Evolutionary conservation across 1,140 invertebrate genomes (phyloP).

Genomic region (Drosophila setifemur): DNA sequence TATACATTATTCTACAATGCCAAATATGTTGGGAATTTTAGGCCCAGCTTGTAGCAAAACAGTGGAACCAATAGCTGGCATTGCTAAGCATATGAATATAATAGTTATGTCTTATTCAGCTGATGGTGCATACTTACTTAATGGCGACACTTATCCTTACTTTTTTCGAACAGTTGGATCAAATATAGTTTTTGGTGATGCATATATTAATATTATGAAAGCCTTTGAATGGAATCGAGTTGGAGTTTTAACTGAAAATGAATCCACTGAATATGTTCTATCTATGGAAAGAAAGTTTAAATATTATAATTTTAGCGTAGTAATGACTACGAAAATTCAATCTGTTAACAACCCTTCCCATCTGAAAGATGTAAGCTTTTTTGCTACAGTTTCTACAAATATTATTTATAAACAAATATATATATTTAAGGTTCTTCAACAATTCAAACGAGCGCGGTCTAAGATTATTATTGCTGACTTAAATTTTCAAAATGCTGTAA

Average conservation of each 20-base stretch:
- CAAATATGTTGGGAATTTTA: slow-evolving; percentile 87
- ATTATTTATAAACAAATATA: neutral
- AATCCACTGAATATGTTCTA: slow-evolving; percentile 91
- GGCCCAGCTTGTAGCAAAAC: slow-evolving; percentile 94
- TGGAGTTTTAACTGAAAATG: slow-evolving; percentile 90
- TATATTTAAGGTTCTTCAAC: slow-evolving; percentile 86
- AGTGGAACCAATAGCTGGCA: slow-evolving; percentile 90
- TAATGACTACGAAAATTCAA: slow-evolving; percentile 89
- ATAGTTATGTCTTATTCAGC: slow-evolving; percentile 92
- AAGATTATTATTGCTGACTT: slow-evolving; percentile 92
- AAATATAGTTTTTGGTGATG: slow-evolving; percentile 87
- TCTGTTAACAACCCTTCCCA: slow-evolving; percentile 81
- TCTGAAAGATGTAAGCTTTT: slow-evolving; percentile 84
- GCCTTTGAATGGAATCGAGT: slow-evolving; percentile 88
- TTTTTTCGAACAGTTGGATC: slow-evolving; percentile 93
- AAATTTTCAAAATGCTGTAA: slow-evolving; percentile 86
- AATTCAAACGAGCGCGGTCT: slow-evolving; percentile 86
- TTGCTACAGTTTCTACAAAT: no score
- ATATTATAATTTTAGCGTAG: slow-evolving; percentile 86
- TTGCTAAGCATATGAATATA: slow-evolving; percentile 90
- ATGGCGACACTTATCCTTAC: slow-evolving; percentile 89
- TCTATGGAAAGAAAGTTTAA: slow-evolving; percentile 86
- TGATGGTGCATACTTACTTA: slow-evolving; percentile 88
- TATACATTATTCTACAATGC: slow-evolving; percentile 87
- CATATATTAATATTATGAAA: slow-evolving; percentile 74